These are phyloP conservation scores for Drosophila aldrichi DNA, from an alignment of 2,888 invertebrate genomes.

Conservation along the genomic window DNA sequence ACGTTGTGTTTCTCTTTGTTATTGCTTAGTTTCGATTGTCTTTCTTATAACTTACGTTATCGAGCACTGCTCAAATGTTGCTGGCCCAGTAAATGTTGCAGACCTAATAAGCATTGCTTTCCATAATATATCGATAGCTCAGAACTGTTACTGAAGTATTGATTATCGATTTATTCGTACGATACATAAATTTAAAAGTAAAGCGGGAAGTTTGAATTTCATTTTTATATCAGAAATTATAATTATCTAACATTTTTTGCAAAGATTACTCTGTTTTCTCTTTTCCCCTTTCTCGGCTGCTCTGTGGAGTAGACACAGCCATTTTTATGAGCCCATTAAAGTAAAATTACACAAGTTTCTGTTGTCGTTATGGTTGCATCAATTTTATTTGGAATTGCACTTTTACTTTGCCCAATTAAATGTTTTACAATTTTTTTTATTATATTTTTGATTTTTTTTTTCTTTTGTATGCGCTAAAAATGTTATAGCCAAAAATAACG, in stretches of 20 bases:
- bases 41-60: background rate
- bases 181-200: background rate
- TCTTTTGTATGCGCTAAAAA: constrained; percentile 60
- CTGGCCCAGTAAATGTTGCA: background rate
- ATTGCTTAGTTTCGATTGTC: background rate
- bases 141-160: background rate
- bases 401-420: constrained; percentile 66
- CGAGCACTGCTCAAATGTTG: constrained; percentile 1
- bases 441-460: constrained; percentile 36
- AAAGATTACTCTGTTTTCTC: background rate
- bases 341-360: constrained; percentile 18
- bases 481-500: constrained; percentile 66
- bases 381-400: constrained; percentile 79
- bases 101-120: background rate
- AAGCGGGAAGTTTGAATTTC: background rate
- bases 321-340: background rate
- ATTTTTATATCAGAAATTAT: background rate
- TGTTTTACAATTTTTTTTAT: constrained; percentile 73
- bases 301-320: background rate
- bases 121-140: constrained; percentile 10
- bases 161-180: background rate
- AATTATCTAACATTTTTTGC: background rate
- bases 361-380: constrained; percentile 61
- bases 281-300: background rate
- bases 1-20: background rate